Conservation (phyloP, 2,113 vertebrate species). For the Manacus vitellinus region DNA sequence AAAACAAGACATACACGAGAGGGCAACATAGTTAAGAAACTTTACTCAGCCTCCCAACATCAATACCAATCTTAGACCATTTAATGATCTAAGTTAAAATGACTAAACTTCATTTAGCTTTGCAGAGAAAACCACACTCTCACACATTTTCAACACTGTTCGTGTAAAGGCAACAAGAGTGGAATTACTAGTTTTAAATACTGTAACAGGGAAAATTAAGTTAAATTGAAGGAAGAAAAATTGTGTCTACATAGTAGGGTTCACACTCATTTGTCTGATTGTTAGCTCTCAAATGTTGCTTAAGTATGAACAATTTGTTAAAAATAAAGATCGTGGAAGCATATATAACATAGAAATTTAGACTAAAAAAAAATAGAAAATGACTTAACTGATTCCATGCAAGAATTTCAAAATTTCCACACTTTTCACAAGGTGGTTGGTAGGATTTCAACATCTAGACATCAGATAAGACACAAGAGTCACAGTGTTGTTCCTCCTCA, state of each 20-base stretch:
- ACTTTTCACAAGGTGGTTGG: neutral
- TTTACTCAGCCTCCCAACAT: neutral
- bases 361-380: neutral
- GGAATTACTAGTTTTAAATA: neutral
- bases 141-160: neutral
- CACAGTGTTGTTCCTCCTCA: neutral
- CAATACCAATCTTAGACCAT: neutral
- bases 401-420: neutral
- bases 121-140: neutral
- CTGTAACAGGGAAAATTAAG: neutral
- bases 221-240: neutral
- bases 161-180: neutral
- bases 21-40: neutral
- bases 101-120: neutral
- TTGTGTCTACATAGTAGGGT: neutral
- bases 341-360: neutral
- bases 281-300: neutral
- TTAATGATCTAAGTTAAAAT: neutral
- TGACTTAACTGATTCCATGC: neutral
- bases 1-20: neutral
- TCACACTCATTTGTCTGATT: neutral
- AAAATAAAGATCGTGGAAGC: neutral
- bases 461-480: neutral
- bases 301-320: neutral
- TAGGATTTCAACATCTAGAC: neutral